These are phyloP conservation scores for Monochamus alternatus DNA, from an alignment of 2,888 invertebrate species.

Conservation along the genomic window DNA sequence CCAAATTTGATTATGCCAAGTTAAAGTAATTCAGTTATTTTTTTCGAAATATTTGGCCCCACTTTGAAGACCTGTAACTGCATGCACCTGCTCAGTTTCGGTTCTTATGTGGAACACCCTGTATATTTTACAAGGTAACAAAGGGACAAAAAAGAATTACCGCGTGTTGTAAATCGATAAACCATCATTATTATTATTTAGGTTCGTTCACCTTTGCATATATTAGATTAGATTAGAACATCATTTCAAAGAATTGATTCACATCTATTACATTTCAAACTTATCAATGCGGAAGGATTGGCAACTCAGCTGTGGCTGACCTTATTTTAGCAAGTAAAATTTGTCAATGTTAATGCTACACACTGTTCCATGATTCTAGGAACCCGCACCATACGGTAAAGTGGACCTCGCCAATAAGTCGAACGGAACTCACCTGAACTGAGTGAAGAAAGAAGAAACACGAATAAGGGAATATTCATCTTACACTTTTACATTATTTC, in stretches of 20 bases:
- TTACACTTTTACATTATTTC: constrained; percentile 44
- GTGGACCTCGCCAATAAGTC: constrained; percentile 52
- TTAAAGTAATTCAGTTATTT: too few relatives aligned
- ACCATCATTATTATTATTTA: neutral
- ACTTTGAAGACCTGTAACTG: too few relatives aligned
- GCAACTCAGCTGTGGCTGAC: neutral
- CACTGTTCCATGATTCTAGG: neutral
- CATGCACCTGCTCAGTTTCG: too few relatives aligned
- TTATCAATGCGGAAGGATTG: neutral
- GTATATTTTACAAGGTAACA: neutral
- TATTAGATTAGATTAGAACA: neutral
- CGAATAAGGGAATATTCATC: constrained; percentile 42
- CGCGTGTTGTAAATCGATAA: neutral
- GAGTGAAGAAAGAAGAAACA: constrained; percentile 33
- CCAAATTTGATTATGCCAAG: too few relatives aligned
- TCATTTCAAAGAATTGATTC: neutral
- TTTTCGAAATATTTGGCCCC: too few relatives aligned
- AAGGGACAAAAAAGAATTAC: neutral
- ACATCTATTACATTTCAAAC: neutral
- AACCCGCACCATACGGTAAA: constrained; percentile 30
- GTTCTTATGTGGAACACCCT: too few relatives aligned
- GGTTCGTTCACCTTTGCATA: neutral
- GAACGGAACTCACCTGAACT: constrained; percentile 41
- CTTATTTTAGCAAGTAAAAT: neutral
- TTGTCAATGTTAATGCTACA: neutral